Evolutionary conservation across 1,140 invertebrate species (phyloP), one percentile per base, ranked within the genome.

Genomic region (Colletes latitarsis): DNA sequence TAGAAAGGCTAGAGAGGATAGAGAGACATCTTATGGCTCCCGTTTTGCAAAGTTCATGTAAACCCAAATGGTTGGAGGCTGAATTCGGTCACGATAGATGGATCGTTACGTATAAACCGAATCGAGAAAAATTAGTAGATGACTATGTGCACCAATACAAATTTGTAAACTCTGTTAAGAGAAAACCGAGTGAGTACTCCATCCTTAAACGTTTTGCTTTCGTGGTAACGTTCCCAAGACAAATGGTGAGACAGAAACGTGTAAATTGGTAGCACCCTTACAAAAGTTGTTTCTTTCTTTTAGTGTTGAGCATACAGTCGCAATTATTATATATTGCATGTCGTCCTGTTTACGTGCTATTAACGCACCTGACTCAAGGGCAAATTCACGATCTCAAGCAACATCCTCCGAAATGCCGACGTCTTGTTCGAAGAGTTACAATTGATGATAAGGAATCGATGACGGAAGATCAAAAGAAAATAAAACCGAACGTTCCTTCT

Each of bases 21-120:
- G 94, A 95, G 60, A 91, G 94, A 74, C 94, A 94, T 71, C 89
- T 94, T 53, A 87, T 89, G 55, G 94, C 94, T 30, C 94, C 94
- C 6, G 78, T 93, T 63, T 68, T 94, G 10, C 91, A 86, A 19
- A 71, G 83, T 52, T 90, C 88, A 4, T 88, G 64, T 53, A 92
- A 90, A 73, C 94, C 94, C 46, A 94, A 94, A 77, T 93, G 93
- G 90, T 90, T 94, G 39, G 92, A 93, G 71, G 91, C 92, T 58
- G 90, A 90, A 64, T 73, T 87, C 8, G 90, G 86, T 39, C 87
- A 88, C 17, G 91, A 91, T 63, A 85, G 88, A 73, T 93, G 91
- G 92, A 82, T 88, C 10, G 88, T 93, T 8, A 88, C 90, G 6
- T 92, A 93, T 71, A 93, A 94, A 77, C 88, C 91, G 49, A 93